Percentiles rank a stretch among this genome's conserved stretches.
Evolutionary conservation across 1,140 invertebrate genomes (phyloP).

Genomic region (Pseudomyrmex concolor): DNA sequence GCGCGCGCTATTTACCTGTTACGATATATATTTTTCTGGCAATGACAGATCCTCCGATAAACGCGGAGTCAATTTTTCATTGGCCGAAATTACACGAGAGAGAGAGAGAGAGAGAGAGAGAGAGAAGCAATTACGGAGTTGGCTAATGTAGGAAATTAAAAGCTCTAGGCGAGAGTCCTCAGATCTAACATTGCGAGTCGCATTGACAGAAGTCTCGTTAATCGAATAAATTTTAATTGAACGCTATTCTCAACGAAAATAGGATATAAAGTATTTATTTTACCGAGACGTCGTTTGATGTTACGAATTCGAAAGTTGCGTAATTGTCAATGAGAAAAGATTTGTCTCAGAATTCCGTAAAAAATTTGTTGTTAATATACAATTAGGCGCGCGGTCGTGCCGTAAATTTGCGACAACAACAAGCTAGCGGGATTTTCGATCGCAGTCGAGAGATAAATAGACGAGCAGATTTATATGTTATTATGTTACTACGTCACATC

Average conservation of each 20-base stretch:
- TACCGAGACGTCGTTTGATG: not conserved
- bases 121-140: conserved; percentile 42
- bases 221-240: conserved; percentile 10
- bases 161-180: not conserved
- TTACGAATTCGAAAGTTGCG: not conserved
- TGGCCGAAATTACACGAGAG: conserved; percentile 25
- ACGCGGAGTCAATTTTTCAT: conserved; percentile 1
- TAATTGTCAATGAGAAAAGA: not conserved
- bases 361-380: not conserved
- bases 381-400: not conserved
- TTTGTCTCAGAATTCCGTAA: not conserved
- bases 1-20: not conserved
- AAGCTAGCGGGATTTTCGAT: not conserved
- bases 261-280: not conserved
- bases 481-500: not conserved
- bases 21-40: not conserved
- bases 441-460: not conserved
- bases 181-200: not conserved
- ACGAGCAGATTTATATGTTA: conserved; percentile 15
- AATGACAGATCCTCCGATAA: conserved; percentile 33
- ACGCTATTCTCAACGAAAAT: conserved; percentile 13
- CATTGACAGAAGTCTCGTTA: conserved; percentile 5
- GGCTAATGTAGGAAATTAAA: conserved; percentile 43
- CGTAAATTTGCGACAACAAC: not conserved
- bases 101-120: too few species aligned